A percentile compares a stretch with the other conserved stretches of the same genome.
phyloP scores from a whole-genome alignment of 2,888 invertebrate species.

The Tubiluchus corallicola region DNA sequence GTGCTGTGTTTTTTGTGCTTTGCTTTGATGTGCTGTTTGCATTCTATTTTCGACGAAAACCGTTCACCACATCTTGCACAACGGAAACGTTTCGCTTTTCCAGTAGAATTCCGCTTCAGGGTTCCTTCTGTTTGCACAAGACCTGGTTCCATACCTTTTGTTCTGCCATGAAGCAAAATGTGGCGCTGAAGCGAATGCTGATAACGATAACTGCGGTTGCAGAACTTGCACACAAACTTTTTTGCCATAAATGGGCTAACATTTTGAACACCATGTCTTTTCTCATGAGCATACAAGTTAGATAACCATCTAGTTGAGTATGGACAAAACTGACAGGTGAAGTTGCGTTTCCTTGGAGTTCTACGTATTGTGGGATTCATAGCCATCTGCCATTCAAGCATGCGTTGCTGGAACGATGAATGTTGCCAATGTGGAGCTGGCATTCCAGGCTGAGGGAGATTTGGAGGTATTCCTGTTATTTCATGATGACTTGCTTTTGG shows the following conservation, averaged over 20 bases:
- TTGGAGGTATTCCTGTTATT: neutral
- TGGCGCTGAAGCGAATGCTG: slow-evolving; percentile 23
- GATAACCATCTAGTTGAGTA: slow-evolving; percentile 75
- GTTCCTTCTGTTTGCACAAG: slow-evolving; percentile 9
- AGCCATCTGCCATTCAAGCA: slow-evolving; percentile 4
- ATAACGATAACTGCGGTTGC: slow-evolving; percentile 25
- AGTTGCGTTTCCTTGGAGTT: slow-evolving; percentile 38
- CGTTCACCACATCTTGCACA: slow-evolving; percentile 23
- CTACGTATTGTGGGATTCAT: slow-evolving; percentile 23
- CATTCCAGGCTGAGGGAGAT: slow-evolving; percentile 5
- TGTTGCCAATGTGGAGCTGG: slow-evolving; percentile 6
- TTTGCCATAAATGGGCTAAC: slow-evolving; percentile 15
- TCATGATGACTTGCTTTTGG: neutral
- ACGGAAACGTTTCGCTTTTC: slow-evolving; percentile 11
- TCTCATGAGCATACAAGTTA: slow-evolving; percentile 75
- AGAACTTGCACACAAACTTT: slow-evolving; percentile 23
- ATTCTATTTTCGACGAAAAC: slow-evolving; percentile 23
- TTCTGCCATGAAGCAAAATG: slow-evolving; percentile 16
- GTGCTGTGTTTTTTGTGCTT: slow-evolving; percentile 17
- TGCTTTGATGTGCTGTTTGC: slow-evolving; percentile 23
- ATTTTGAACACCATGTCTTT: slow-evolving; percentile 40
- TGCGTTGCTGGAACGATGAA: slow-evolving; percentile 10
- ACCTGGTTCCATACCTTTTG: neutral
- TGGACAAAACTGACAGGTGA: slow-evolving; percentile 72
- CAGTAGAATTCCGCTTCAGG: slow-evolving; percentile 15